Evolutionary conservation across 1,140 invertebrate species (phyloP).

Genomic region (Microvelia longipes): DNA sequence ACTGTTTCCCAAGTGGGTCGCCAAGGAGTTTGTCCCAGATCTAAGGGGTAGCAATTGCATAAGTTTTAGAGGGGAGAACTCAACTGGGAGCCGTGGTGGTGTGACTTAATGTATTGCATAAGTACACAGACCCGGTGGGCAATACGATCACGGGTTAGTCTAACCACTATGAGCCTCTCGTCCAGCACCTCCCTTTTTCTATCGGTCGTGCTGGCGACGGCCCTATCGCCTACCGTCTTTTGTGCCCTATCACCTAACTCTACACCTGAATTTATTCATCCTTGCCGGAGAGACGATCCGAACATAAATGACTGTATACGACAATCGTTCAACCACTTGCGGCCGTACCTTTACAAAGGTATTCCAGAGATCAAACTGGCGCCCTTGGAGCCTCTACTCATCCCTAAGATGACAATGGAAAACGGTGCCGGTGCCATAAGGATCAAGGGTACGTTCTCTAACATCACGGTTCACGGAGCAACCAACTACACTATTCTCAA

Average conservation of each 20-base stretch:
- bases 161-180: background rate
- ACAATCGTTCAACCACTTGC: conserved; percentile 49
- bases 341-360: conserved; percentile 46
- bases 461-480: conserved; percentile 51
- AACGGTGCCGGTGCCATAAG: conserved; percentile 54
- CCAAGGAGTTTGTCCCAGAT: background rate
- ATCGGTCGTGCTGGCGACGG: background rate
- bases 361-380: conserved; percentile 50
- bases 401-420: conserved; percentile 52
- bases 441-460: conserved; percentile 48
- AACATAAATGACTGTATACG: conserved; percentile 48
- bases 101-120: background rate
- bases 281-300: conserved; percentile 48
- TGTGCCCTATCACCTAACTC: background rate
- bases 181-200: background rate
- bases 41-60: background rate
- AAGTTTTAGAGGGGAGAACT: background rate
- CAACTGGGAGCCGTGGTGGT: background rate
- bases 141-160: background rate
- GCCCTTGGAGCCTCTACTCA: conserved; percentile 50
- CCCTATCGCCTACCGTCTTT: background rate
- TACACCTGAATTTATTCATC: conserved; percentile 53
- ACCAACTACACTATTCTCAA: conserved; percentile 48
- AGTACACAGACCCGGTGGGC: background rate
- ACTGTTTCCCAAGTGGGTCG: background rate